phyloP scores from a whole-genome alignment of 2,113 vertebrate genomes.

The Microtus ochrogaster region DNA sequence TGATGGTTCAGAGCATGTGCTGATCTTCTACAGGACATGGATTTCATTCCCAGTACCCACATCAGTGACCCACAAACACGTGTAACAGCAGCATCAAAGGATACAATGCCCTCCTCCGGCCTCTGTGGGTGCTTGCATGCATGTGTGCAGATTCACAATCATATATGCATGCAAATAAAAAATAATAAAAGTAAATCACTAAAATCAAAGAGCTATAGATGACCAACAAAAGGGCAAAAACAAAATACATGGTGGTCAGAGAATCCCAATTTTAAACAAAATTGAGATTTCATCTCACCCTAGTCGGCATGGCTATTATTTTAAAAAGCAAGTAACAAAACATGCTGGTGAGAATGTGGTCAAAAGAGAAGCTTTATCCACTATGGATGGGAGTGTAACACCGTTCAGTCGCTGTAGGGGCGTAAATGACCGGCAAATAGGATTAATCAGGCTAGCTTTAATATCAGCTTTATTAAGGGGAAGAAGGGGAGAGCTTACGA shows the following conservation, averaged over 20 bases:
- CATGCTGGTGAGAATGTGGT: neutral
- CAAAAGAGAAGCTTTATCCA: neutral
- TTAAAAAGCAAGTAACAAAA: neutral
- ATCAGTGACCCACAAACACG: neutral
- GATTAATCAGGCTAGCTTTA: too few relatives aligned
- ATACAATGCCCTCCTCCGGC: too few relatives aligned
- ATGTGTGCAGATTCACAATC: neutral
- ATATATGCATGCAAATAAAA: neutral
- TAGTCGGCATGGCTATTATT: neutral
- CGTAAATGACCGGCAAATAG: too few relatives aligned
- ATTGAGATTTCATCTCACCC: neutral
- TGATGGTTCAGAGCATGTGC: neutral
- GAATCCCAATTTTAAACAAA: neutral
- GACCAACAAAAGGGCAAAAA: too few relatives aligned
- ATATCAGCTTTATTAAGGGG: too few relatives aligned
- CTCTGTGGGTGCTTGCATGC: neutral
- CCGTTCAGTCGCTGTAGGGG: neutral
- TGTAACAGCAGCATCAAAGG: too few relatives aligned
- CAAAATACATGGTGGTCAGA: neutral
- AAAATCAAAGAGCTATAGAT: neutral
- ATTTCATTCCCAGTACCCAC: neutral
- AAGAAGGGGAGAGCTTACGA: too few relatives aligned
- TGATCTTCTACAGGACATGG: neutral
- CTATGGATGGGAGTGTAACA: neutral
- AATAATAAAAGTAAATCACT: neutral